Conservation (phyloP, 2,888 invertebrate species). For the Drosophila rubida region DNA sequence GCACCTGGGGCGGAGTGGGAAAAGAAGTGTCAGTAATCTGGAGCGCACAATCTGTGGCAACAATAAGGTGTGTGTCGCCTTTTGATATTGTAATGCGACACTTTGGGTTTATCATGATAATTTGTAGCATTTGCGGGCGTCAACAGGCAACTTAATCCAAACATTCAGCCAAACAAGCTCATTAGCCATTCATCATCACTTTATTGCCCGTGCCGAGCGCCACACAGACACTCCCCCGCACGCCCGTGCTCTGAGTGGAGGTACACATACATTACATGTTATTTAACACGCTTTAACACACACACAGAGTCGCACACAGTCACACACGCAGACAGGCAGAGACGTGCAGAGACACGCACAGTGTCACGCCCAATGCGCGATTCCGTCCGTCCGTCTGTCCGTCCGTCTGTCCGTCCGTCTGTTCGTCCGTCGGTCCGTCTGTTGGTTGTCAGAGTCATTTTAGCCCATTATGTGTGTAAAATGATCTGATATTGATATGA, state of each 20-base stretch:
- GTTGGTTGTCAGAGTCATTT: conserved; percentile 34
- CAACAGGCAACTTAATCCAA: conserved; percentile 26
- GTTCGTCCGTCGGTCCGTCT: conserved; percentile 5
- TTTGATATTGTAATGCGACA: conserved; percentile 12
- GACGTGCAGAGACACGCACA: neutral
- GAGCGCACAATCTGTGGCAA: neutral
- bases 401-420: conserved; percentile 10
- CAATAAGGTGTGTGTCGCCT: neutral
- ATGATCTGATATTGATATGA: conserved; percentile 69
- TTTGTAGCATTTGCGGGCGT: conserved; percentile 23
- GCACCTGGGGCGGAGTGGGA: conserved; percentile 86
- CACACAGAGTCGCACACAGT: neutral
- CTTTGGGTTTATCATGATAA: conserved; percentile 35
- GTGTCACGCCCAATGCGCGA: conserved; percentile 20
- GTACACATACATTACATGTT: conserved; percentile 17
- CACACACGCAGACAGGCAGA: conserved; percentile 3
- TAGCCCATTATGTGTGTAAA: conserved; percentile 56
- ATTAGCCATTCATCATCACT: conserved; percentile 47
- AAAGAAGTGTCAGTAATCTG: neutral
- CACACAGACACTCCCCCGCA: neutral
- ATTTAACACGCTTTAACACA: conserved; percentile 24
- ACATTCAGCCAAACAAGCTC: conserved; percentile 20
- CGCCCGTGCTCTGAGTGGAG: no score
- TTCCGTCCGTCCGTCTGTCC: conserved; percentile 11
- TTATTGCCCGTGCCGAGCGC: conserved; percentile 29